Percentiles rank a stretch among this genome's conserved stretches.
These are phyloP conservation scores for Oreochromis spilurus DNA, from an alignment of 2,113 vertebrate genomes.

Conservation along the genomic window DNA sequence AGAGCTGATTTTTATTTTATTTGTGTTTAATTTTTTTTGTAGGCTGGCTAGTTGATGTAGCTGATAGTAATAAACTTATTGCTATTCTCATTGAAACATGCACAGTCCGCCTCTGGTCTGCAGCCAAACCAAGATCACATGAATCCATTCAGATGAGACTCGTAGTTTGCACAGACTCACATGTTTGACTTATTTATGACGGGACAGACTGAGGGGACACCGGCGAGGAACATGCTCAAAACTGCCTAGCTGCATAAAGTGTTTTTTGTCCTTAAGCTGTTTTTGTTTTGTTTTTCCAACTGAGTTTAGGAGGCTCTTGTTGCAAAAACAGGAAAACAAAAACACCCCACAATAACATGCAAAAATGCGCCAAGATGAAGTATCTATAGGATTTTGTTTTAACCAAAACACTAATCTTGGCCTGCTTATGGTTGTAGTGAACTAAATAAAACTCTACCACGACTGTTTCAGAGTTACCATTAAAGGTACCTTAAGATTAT, in stretches of 20 bases:
- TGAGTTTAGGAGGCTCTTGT: neutral
- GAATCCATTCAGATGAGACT: neutral
- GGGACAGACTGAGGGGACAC: neutral
- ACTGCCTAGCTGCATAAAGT: neutral
- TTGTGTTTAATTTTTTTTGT: neutral
- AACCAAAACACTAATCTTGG: constrained; percentile 17
- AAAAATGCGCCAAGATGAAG: neutral
- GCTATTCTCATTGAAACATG: neutral
- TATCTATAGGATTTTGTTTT: neutral
- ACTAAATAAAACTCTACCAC: neutral
- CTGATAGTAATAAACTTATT: constrained; percentile 12
- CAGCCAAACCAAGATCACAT: neutral
- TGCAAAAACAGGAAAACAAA: neutral
- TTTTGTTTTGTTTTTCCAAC: neutral
- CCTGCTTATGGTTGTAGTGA: neutral
- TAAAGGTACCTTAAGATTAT: neutral
- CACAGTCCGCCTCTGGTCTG: neutral
- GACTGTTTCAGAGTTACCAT: constrained; percentile 2
- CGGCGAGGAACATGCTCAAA: neutral
- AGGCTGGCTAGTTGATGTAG: constrained; percentile 34
- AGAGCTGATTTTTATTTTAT: neutral
- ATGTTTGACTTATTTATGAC: neutral
- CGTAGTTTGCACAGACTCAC: neutral
- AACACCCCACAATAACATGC: neutral
- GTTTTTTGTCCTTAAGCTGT: neutral